Evolutionary conservation across 2,888 invertebrate species (phyloP).

Genomic region (Protophormia terraenovae): DNA sequence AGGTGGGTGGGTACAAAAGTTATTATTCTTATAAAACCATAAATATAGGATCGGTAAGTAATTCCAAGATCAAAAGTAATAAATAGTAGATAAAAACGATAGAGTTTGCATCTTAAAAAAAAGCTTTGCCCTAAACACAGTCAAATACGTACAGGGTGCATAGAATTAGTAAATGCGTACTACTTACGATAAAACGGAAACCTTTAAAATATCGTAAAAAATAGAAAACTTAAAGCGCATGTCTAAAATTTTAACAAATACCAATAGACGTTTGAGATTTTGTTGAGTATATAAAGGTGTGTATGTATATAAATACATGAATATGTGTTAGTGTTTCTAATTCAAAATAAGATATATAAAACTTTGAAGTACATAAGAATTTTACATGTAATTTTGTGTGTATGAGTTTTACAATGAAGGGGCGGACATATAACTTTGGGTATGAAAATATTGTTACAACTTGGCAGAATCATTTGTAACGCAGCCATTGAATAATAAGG

Average conservation of each 20-base stretch:
- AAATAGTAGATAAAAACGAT: background rate
- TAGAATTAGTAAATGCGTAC: constrained; percentile 22
- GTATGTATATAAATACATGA: background rate
- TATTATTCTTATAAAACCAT: too few species aligned
- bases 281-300: constrained; percentile 36
- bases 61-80: too few species aligned
- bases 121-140: constrained; percentile 10
- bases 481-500: constrained; percentile 13
- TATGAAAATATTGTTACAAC: constrained; percentile 23
- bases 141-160: background rate
- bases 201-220: constrained; percentile 66
- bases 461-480: constrained; percentile 13
- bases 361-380: background rate
- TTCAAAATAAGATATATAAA: background rate
- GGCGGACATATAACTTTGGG: constrained; percentile 52
- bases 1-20: too few species aligned
- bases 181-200: constrained; percentile 64
- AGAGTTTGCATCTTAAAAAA: background rate
- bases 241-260: constrained; percentile 48
- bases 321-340: background rate
- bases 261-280: constrained; percentile 54
- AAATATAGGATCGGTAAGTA: too few species aligned
- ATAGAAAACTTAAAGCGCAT: constrained; percentile 43
- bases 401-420: constrained; percentile 29
- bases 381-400: background rate